phyloP scores from a whole-genome alignment of 2,113 vertebrate genomes.

The Stegostoma tigrinum region DNA sequence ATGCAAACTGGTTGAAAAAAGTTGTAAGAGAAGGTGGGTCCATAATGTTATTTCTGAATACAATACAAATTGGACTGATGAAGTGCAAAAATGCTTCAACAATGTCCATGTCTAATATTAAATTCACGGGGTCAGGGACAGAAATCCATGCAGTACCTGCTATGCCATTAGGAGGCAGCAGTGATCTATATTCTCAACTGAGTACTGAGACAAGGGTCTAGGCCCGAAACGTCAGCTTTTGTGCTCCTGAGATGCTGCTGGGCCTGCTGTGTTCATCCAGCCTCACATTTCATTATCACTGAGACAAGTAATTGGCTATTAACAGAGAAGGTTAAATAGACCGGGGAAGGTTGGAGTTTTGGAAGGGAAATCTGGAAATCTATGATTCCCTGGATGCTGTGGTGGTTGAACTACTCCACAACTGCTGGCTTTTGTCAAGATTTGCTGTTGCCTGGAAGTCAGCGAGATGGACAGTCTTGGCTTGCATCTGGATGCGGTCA shows the following conservation, averaged over 20 bases:
- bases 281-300: no score
- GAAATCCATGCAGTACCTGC: neutral
- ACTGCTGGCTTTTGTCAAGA: neutral
- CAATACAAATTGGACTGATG: neutral
- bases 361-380: neutral
- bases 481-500: neutral
- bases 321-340: neutral
- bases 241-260: no score
- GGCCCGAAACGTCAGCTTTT: no score
- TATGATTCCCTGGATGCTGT: neutral
- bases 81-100: neutral
- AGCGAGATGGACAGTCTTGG: neutral
- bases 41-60: neutral
- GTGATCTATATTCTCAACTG: neutral
- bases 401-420: neutral
- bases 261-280: no score
- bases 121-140: neutral
- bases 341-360: neutral
- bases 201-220: neutral
- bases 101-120: neutral
- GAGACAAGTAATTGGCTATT: no score
- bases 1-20: constrained; percentile 18
- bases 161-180: neutral
- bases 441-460: neutral
- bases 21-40: neutral